Evolutionary conservation across 64 coral and sea anemone genomes (phyloP).

Genomic region (Porites australiensis): DNA sequence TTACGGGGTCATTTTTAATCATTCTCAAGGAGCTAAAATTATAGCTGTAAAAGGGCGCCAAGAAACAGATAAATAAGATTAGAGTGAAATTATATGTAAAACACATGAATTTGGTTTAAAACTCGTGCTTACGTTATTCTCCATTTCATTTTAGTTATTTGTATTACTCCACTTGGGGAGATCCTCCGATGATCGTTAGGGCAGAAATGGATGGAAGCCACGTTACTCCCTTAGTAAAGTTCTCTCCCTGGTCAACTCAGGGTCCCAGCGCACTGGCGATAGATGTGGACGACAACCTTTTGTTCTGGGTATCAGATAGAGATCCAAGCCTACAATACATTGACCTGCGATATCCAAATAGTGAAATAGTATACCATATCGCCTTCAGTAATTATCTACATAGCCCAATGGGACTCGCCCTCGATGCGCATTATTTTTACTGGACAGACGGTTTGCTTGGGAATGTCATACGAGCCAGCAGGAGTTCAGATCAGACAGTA

Average conservation of each 20-base stretch:
- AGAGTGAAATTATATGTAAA: too few relatives aligned
- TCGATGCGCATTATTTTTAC: slow-evolving; percentile 23
- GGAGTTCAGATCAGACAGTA: not conserved
- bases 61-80: too few relatives aligned
- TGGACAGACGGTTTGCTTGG: slow-evolving; percentile 32
- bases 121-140: too few relatives aligned
- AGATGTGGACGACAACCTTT: slow-evolving; percentile 24
- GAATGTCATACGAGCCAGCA: slow-evolving; percentile 18
- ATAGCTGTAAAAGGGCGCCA: too few relatives aligned
- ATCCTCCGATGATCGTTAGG: not conserved
- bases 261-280: slow-evolving; percentile 14
- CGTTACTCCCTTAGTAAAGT: not conserved
- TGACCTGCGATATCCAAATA: slow-evolving; percentile 17
- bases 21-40: too few relatives aligned
- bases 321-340: slow-evolving; percentile 31
- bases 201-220: slow-evolving; percentile 25
- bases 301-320: not conserved
- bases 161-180: slow-evolving; percentile 7
- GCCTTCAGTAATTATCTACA: not conserved
- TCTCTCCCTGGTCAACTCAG: not conserved
- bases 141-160: not conserved
- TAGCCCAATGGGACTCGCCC: slow-evolving; percentile 5
- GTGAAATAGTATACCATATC: slow-evolving; percentile 40
- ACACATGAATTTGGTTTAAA: too few relatives aligned
- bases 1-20: too few relatives aligned